A percentile compares a stretch with the other conserved stretches of the same genome.
phyloP scores from a whole-genome alignment of 2,888 invertebrate species.

The Serripes groenlandicus region DNA sequence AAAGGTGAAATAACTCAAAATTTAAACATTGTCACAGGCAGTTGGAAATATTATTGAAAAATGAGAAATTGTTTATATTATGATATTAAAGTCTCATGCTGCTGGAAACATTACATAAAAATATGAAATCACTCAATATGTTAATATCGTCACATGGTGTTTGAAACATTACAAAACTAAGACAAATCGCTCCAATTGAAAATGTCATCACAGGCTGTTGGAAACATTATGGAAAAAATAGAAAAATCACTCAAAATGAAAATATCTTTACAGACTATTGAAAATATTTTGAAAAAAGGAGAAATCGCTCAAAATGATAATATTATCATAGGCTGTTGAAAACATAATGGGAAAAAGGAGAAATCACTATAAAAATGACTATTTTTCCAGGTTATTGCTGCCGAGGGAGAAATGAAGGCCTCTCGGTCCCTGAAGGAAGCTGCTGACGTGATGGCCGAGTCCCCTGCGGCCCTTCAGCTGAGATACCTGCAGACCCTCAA shows the following conservation, averaged over 20 bases:
- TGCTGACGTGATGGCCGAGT: slow-evolving; percentile 93
- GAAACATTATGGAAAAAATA: background rate
- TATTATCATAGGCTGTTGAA: background rate
- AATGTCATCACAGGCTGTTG: background rate
- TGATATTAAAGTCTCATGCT: too few species aligned
- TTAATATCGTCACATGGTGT: too few species aligned
- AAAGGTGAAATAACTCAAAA: too few species aligned
- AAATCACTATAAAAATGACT: too few species aligned
- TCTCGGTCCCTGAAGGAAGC: slow-evolving; percentile 95
- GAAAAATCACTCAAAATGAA: background rate
- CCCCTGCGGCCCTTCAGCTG: slow-evolving; percentile 92
- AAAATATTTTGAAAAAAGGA: background rate
- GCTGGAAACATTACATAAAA: too few species aligned
- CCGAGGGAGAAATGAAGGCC: slow-evolving; percentile 88
- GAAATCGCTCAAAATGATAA: background rate
- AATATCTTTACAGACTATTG: too few species aligned
- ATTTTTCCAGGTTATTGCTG: slow-evolving; percentile 87
- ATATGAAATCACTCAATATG: too few species aligned
- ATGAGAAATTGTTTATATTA: background rate
- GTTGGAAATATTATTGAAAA: background rate
- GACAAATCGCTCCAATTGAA: too few species aligned
- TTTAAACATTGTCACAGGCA: too few species aligned
- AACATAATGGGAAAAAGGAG: background rate
- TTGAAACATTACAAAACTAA: too few species aligned
- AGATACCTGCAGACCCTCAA: slow-evolving; percentile 85